Base-by-base conservation (phyloP, 2,888 invertebrate genomes). In the Drosophila monieri region DNA sequence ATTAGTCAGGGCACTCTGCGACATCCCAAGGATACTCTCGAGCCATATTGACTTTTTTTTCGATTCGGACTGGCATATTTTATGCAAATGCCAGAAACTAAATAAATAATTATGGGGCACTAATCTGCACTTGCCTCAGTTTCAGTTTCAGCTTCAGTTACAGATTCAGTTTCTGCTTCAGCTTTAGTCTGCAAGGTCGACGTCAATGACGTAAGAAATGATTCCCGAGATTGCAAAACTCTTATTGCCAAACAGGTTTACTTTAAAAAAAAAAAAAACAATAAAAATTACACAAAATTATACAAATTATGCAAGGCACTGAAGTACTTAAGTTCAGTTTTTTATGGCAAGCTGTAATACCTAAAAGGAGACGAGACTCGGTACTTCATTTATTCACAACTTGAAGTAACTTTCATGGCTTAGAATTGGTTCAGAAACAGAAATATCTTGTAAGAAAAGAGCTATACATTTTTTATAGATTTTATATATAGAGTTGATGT, bases 1-100 rank as follows among this genome's bases (percentile, higher is more conserved):
- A 84, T 84, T 86, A 78, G 84, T 61, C 60, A 84, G 70, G 70
- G 84, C 77, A 76, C 62, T 78, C 69, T 65, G 60, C 47, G 6
- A 25, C 14, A 14, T 27, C 18, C 41, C 25, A 30, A 44, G n/a
- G 43, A 54, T 43, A 54, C 30, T 21, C 30, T 21, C 12, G 25
- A 1, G 27, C 35, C 18, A 35, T 35, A 35, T 35, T 18, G 10
- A 37, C 27, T 25, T 21, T 60, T 62, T 52, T 30, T 27, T 14
- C 35, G 35, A 6, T 15, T 21, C 12, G 9, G 10, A 44, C 12
- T 6, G 12, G 72, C 46, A 73, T 77, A 76, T 78, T 60, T 78
- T 78, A 78, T 78, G 80, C 76, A 70, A 43, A 23, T 21, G 14
- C n/a, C 43, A 54, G 10, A 44, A 32, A 48, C 44, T 49, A 57